phyloP scores from a whole-genome alignment of 2,797 vertebrate species.

The Lates japonicus region DNA sequence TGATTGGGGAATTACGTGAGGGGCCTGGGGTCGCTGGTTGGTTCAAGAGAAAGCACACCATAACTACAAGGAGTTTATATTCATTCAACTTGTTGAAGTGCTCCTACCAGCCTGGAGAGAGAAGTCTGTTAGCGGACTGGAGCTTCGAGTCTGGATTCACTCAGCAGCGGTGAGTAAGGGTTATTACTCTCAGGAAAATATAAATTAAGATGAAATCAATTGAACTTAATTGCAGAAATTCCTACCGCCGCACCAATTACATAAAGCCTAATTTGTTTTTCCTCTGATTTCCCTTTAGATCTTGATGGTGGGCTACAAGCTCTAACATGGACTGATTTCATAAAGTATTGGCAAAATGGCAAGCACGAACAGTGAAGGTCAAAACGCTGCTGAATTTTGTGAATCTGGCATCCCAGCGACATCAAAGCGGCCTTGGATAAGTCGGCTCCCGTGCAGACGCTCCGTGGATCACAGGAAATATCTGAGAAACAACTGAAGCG shows the following conservation, averaged over 20 bases:
- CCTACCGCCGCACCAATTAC: slow-evolving; percentile 12
- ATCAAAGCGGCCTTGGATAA: slow-evolving; percentile 99
- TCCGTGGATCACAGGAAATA: slow-evolving; percentile 99
- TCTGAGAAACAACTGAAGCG: slow-evolving; percentile 97
- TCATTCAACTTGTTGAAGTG: slow-evolving; percentile 98
- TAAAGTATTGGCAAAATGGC: slow-evolving; percentile 85
- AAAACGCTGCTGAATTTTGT: slow-evolving; percentile 98
- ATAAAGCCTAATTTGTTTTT: neutral
- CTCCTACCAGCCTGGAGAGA: slow-evolving; percentile 83
- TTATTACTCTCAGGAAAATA: slow-evolving; percentile 15
- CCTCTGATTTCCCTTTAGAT: slow-evolving; percentile 50
- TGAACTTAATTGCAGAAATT: slow-evolving; percentile 1
- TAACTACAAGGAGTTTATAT: slow-evolving; percentile 96
- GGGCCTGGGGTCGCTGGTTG: slow-evolving; percentile 98
- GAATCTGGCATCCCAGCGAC: slow-evolving; percentile 98
- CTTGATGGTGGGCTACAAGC: slow-evolving; percentile 37
- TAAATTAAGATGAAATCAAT: neutral
- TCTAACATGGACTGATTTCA: slow-evolving; percentile 73
- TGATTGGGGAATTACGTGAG: slow-evolving; percentile 99
- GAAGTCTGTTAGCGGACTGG: slow-evolving; percentile 82
- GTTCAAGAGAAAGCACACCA: slow-evolving; percentile 94
- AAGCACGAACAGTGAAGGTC: slow-evolving; percentile 95
- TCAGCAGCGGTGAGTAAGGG: slow-evolving; percentile 66
- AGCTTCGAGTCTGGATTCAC: slow-evolving; percentile 67
- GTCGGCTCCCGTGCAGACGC: slow-evolving; percentile 96